Conservation (phyloP, 2,113 vertebrate species). For the Rhinolophus sinicus region DNA sequence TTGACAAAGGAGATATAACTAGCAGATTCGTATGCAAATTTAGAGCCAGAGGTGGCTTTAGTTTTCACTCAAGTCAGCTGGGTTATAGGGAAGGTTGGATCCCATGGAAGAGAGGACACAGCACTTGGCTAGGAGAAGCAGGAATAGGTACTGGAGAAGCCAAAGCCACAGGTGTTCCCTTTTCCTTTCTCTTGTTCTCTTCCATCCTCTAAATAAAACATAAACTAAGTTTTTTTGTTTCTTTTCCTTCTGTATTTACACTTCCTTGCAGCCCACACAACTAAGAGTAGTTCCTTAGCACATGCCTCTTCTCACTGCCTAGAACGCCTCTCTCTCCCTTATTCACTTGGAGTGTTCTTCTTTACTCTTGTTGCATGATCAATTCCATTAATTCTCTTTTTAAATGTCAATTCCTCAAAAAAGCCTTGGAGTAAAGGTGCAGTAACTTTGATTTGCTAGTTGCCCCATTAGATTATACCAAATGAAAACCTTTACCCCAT, state of each 20-base stretch:
- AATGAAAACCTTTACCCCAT: background rate
- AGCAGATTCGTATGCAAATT: background rate
- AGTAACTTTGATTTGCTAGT: background rate
- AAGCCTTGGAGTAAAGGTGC: background rate
- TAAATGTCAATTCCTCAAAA: conserved; percentile 3
- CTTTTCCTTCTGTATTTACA: background rate
- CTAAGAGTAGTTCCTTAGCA: background rate
- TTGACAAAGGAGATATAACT: background rate
- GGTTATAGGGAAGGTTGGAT: background rate
- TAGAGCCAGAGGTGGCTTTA: background rate
- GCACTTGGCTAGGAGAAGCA: background rate
- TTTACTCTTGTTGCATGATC: background rate
- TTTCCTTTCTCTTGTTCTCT: background rate
- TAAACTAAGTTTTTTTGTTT: background rate
- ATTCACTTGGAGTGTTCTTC: background rate
- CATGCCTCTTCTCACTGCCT: background rate
- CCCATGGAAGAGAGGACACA: background rate
- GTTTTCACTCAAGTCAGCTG: background rate
- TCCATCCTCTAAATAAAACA: conserved; percentile 22
- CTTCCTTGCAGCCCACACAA: background rate
- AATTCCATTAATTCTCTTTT: background rate
- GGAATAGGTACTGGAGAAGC: background rate
- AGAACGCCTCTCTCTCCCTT: background rate
- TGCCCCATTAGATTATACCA: background rate
- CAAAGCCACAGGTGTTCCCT: background rate